Evolutionary conservation across 2,888 invertebrate genomes (phyloP), one percentile per base, ranked within the genome.

Genomic region (Sminthurides aquaticus): DNA sequence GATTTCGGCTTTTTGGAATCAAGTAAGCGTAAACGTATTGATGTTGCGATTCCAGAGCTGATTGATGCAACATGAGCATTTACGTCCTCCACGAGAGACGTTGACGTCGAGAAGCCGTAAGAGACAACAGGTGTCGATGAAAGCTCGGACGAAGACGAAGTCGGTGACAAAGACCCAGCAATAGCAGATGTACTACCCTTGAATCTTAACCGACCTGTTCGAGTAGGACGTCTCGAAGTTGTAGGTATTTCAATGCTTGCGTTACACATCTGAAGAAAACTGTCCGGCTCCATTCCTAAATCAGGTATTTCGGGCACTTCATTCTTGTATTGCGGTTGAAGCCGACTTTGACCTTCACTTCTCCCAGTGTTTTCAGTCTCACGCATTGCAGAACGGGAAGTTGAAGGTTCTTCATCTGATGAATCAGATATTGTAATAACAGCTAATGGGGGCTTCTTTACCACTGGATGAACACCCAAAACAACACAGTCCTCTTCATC

Each of bases 401-500:
- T 26, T 28, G 27, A 25, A 8, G 5, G 3, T 15, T 52, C 26
- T n/a, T 56, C 62, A 3, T 73, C 71, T 18, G 69, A 70, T 24
- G 67, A 67, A 20, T 71, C 71, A 3, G 71, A 71, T 11, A 74
- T 64, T 3, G 74, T 73, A 15, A 74, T 73, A 1, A 73, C 72
- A 18, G 72, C 73, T 8, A 74, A 56, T 18, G 74, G 74, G 8
- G 73, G 73, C 49, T 71, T 71, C 62, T 74, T 74, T 3, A 66
- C 61, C 20, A 73, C 67, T 3, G 73, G 73, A 62, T 71, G 71
- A 18, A 72, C 63, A 20, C 74, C 74, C 0, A 73, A 52, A 2
- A 73, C 65, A 1, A 70, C 71, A 27, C 72, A 68, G 18, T 72
- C 74, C 49, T 71, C 72, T 22, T 67, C 62, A 26, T 62, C 62